These are phyloP conservation scores for Heliconius charithonia DNA, from an alignment of 2,888 invertebrate genomes.

Conservation along the genomic window DNA sequence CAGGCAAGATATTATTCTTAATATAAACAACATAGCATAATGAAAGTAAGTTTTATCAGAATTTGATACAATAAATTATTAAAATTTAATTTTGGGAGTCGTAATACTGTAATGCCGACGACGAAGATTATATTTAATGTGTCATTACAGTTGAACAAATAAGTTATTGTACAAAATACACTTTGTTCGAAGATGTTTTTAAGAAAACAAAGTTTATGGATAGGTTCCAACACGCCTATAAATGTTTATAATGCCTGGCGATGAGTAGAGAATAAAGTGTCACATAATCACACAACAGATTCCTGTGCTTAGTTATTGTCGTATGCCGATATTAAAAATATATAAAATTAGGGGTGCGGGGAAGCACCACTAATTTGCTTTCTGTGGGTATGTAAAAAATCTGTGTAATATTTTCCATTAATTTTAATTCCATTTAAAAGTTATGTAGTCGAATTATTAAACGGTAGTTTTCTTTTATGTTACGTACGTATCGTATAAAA, in stretches of 20 bases:
- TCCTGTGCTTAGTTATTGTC: too few species aligned
- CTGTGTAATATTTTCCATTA: neutral
- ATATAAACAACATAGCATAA: neutral
- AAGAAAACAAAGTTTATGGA: too few species aligned
- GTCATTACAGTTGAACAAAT: neutral
- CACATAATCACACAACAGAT: too few species aligned
- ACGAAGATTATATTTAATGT: neutral
- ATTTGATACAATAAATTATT: neutral
- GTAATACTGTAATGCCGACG: neutral
- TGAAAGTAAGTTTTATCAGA: too few species aligned
- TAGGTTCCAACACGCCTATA: too few species aligned
- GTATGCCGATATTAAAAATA: too few species aligned
- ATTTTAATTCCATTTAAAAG: neutral
- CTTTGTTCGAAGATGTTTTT: neutral
- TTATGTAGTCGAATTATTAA: neutral
- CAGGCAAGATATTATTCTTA: slow-evolving; percentile 2
- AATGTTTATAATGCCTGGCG: too few species aligned
- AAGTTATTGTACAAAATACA: neutral
- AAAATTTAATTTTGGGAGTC: neutral
- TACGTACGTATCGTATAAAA: neutral
- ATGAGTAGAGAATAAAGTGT: too few species aligned
- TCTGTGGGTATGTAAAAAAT: neutral
- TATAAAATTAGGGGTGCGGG: too few species aligned
- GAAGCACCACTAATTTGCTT: neutral
- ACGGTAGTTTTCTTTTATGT: neutral